A percentile compares a stretch with the other conserved stretches of the same genome.
Evolutionary conservation across 37 sponge, comb jelly and placozoan genomes (phyloP).

Genomic region (Mnemiopsis leidyi): DNA sequence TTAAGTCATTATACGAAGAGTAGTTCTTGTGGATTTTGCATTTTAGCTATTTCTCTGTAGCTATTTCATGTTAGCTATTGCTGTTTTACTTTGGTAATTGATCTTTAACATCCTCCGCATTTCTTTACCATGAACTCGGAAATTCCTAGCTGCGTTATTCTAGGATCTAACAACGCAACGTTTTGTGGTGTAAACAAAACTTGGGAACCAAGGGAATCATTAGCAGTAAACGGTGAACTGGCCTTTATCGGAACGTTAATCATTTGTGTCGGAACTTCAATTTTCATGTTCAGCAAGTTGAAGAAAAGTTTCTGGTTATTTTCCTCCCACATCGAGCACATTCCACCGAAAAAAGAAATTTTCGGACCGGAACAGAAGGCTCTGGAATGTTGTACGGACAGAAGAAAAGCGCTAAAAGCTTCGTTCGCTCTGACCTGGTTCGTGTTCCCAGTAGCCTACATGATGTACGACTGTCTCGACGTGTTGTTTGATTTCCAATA

Average conservation of each 20-base stretch:
- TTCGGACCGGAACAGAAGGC: neutral
- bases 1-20: too few species aligned
- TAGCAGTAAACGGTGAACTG: neutral
- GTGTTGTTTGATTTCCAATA: neutral
- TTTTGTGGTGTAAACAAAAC: neutral
- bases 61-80: too few species aligned
- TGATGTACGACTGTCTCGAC: neutral
- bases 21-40: too few species aligned
- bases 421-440: neutral
- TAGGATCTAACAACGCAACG: neutral
- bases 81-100: too few species aligned
- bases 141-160: neutral
- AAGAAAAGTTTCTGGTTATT: neutral
- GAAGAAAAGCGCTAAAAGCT: neutral
- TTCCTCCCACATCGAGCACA: neutral
- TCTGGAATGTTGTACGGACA: neutral
- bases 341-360: neutral
- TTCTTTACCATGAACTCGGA: too few species aligned
- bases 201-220: neutral
- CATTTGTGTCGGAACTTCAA: neutral
- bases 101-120: too few species aligned
- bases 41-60: too few species aligned
- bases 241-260: neutral
- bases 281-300: neutral
- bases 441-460: neutral